Evolutionary conservation across 2,797 vertebrate genomes (phyloP), one percentile per base, ranked within the genome.

Genomic region (Galagoides demidoff): DNA sequence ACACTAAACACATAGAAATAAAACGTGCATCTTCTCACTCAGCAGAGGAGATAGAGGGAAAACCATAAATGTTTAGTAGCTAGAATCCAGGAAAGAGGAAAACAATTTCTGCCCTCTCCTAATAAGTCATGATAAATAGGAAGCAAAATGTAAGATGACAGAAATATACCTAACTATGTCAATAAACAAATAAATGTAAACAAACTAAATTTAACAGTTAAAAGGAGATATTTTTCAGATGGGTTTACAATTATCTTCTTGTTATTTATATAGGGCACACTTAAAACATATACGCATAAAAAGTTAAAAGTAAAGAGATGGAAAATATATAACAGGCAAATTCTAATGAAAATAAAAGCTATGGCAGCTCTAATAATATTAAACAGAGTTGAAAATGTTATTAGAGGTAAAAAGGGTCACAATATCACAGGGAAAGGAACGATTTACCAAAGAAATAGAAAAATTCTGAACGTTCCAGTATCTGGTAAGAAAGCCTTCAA

Each of bases 1-100:
- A 94, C n/a, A n/a, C n/a, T n/a, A n/a, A 94, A 85, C 20, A 55
- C 73, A 71, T 49, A 89, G 16, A 83, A 74, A 84, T 49, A 61
- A 84, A 94, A 71, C 1, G 2, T 84, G 19, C 37, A 43, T 57
- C n/a, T 81, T 88, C 8, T 87, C 52, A 71, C 74, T 73, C 23
- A 90, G 16, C n/a, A 93, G 64, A 45, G 20, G 25, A 94, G 14
- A 13, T 3, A 27, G 37, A 73, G 4, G n/a, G 19, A n/a, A 57
- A 74, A 79, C 43, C 45, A 77, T 22, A 59, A 92, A 83, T 82
- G 25, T 29, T 31, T 0, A 78, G 52, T 22, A 77, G 0, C 22
- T 59, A 68, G 61, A 81, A 27, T 94, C 39, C 29, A 78, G 14
- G 34, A 92, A 93, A 68, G 27, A 27, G 68, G 43, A 68, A 74